Percentiles rank a stretch among this genome's conserved stretches.
Conservation (phyloP, 2,888 invertebrate species). For the Cerceris rybyensis region DNA sequence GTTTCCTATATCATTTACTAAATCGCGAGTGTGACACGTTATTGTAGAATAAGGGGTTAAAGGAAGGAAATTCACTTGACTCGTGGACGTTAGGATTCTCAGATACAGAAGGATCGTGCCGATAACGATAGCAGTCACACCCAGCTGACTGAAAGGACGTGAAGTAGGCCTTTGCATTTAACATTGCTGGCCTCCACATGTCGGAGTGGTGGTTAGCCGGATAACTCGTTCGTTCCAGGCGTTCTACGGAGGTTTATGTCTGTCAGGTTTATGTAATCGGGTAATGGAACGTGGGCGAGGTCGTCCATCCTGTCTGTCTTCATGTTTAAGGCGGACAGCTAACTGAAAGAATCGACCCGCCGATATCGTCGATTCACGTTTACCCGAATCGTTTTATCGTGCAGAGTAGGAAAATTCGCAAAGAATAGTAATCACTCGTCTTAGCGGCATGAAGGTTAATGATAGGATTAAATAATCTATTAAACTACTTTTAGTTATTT, state of each 20-base stretch:
- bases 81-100: constrained; percentile 14
- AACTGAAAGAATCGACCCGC: background rate
- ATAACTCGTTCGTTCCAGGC: constrained; percentile 54
- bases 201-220: constrained; percentile 49
- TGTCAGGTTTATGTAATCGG: constrained; percentile 68
- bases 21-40: background rate
- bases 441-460: background rate
- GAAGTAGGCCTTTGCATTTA: constrained; percentile 62
- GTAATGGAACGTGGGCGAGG: constrained; percentile 73
- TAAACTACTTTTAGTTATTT: too few species aligned
- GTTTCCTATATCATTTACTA: background rate
- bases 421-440: background rate
- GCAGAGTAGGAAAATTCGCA: background rate
- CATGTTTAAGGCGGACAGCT: constrained; percentile 34
- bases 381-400: background rate
- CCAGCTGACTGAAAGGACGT: constrained; percentile 61
- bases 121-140: constrained; percentile 52
- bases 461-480: too few species aligned
- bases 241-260: constrained; percentile 38
- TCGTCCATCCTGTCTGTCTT: constrained; percentile 61
- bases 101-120: constrained; percentile 31
- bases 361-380: background rate
- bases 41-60: background rate
- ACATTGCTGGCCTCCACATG: constrained; percentile 59
- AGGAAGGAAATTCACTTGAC: constrained; percentile 21